Evolutionary conservation across 64 coral and sea anemone species (phyloP), one percentile per base, ranked within the genome.

Genomic region (Stylophora pistillata): DNA sequence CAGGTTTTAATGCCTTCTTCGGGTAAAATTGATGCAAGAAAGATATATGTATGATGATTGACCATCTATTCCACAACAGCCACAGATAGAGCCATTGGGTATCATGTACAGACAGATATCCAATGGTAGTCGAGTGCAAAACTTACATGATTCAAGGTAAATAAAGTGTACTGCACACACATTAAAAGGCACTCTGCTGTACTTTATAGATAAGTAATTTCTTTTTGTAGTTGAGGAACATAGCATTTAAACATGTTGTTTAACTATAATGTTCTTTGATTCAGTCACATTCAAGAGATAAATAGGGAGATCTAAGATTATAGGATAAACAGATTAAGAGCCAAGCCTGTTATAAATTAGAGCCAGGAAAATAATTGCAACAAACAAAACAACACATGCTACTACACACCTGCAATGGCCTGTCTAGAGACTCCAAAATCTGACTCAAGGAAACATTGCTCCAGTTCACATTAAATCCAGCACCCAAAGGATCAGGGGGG

Each of bases 381-480:
- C 23, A 21, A n/a, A n/a, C n/a, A 25, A 23, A 68, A 25, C 12
- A 11, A 68, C 4, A 23, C 20, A 17, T 64, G 4, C 17, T 12
- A 10, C 21, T n/a, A 68, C 64, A n/a, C 23, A 84, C 80, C 80
- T 84, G 80, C 53, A 52, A 12, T 26, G 80, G 80, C 2, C 20
- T 68, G 37, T 84, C 80, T 34, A 84, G 34, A 69, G 80, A 84
- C 53, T 84, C 62, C 16, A 99, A 90, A 81, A 99, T 82, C 34
- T 87, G 79, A 64, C 81, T 72, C 72, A 99, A 83, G 57, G 90
- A 79, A 7, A 93, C 94, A 34, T 79, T 95, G 41, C 78, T 62
- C 97, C 97, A 99, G 25, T 99, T 78, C 15, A 99, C 89, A 83
- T 99, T 99, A 85, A 99, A 99, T 20, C 97, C 97, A 15, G 97